These are phyloP conservation scores for Gymnobelideus leadbeateri DNA, from an alignment of 2,113 vertebrate species.

Conservation along the genomic window DNA sequence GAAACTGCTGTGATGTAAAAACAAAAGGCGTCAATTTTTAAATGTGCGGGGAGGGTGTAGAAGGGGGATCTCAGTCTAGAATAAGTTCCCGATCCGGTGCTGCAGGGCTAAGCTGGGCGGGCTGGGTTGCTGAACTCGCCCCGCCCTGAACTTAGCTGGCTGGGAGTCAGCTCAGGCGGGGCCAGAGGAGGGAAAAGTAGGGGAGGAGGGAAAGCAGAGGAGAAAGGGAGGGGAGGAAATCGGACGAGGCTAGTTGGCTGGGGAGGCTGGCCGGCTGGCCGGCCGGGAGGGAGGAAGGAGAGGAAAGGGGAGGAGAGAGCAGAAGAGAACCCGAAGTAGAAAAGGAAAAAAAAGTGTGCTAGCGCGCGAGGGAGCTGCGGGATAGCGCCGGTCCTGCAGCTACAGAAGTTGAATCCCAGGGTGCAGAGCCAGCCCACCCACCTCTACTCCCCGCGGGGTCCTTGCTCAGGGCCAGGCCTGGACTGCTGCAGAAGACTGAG, in stretches of 20 bases:
- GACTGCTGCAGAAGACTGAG: neutral
- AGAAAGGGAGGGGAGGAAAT: constrained; percentile 43
- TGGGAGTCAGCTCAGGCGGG: constrained; percentile 54
- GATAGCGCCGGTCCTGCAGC: constrained; percentile 14
- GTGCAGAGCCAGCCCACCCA: neutral
- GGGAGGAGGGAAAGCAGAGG: constrained; percentile 48
- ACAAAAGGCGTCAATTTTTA: neutral
- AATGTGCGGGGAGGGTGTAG: neutral
- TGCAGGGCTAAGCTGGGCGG: constrained; percentile 56
- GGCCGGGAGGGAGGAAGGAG: constrained; percentile 48
- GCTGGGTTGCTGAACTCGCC: constrained; percentile 57
- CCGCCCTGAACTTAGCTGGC: constrained; percentile 61
- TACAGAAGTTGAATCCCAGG: neutral
- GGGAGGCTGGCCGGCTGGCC: constrained; percentile 15
- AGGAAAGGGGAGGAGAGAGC: constrained; percentile 47
- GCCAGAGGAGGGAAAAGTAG: constrained; percentile 42
- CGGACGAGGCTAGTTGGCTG: neutral
- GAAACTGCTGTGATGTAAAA: neutral
- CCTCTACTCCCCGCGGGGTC: neutral
- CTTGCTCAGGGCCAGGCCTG: neutral
- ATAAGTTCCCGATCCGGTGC: neutral
- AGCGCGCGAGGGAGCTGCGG: constrained; percentile 27
- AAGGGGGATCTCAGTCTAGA: neutral
- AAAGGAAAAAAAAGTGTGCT: neutral
- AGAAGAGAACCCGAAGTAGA: neutral